Conservation (phyloP, 2,888 invertebrate genomes). For the Venustoraphidia nigricollis region DNA sequence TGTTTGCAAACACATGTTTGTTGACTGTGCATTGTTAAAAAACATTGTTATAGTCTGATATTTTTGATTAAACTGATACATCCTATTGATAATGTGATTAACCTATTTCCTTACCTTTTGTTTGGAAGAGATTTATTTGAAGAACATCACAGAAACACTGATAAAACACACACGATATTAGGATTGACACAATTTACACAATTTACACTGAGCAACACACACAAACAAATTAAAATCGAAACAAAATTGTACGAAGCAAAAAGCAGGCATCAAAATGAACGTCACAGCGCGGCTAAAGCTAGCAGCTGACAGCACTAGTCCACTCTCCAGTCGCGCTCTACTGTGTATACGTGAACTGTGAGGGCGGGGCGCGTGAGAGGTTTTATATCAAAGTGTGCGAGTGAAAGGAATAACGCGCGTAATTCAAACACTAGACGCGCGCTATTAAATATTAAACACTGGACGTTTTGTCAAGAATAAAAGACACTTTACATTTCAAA, state of each 20-base stretch:
- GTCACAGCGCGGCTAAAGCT: background rate
- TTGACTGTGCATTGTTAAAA: too few relatives aligned
- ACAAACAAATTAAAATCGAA: slow-evolving; percentile 1
- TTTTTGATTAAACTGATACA: too few relatives aligned
- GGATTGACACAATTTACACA: background rate
- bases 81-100: too few relatives aligned
- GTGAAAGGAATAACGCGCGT: too few relatives aligned
- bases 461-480: too few relatives aligned
- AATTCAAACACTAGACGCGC: too few relatives aligned
- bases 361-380: background rate
- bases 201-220: background rate
- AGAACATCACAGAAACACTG: background rate
- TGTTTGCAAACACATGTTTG: too few relatives aligned
- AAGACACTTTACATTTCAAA: too few relatives aligned
- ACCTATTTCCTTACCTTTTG: too few relatives aligned
- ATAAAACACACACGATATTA: background rate
- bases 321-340: background rate
- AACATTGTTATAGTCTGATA: too few relatives aligned
- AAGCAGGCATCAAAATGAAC: background rate
- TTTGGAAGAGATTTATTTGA: background rate
- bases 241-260: slow-evolving; percentile 1
- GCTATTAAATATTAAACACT: too few relatives aligned
- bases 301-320: background rate
- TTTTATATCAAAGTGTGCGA: too few relatives aligned
- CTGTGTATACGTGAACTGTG: background rate